Evolutionary conservation across 2,888 invertebrate genomes (phyloP).

Genomic region (Adineta ricciae): DNA sequence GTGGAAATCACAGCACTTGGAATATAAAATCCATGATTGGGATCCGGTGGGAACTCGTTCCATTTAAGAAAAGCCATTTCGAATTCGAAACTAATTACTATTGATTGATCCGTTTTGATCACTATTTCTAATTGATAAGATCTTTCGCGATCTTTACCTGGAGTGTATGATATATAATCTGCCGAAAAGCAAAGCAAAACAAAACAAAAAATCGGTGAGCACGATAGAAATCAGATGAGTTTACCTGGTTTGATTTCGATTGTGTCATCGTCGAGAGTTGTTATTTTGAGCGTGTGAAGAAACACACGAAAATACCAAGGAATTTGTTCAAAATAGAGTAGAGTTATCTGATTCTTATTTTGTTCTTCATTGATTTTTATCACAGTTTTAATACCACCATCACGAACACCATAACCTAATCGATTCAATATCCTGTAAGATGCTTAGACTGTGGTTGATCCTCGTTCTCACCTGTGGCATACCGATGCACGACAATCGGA

Average conservation of each 20-base stretch:
- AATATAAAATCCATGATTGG: conserved; percentile 93
- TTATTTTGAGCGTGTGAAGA: conserved; percentile 70
- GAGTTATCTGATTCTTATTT: conserved; percentile 54
- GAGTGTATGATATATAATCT: conserved; percentile 50
- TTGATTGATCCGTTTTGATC: conserved; percentile 60
- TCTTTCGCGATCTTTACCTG: conserved; percentile 70
- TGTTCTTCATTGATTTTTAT: conserved; percentile 47
- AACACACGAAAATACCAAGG: conserved; percentile 60
- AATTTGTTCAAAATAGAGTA: conserved; percentile 76
- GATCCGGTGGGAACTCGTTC: conserved; percentile 98
- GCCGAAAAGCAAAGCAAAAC: neutral
- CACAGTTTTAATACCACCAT: conserved; percentile 31
- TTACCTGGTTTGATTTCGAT: conserved; percentile 39
- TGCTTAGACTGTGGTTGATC: too few relatives aligned
- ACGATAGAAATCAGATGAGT: too few relatives aligned
- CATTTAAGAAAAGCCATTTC: conserved; percentile 91
- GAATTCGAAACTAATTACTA: conserved; percentile 67
- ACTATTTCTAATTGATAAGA: conserved; percentile 76
- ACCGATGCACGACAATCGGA: conserved; percentile 62
- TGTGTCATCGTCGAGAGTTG: conserved; percentile 41
- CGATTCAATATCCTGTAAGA: neutral
- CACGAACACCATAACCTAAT: conserved; percentile 26
- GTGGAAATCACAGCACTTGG: conserved; percentile 75
- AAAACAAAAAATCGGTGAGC: neutral
- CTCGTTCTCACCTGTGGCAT: conserved; percentile 44